Base-by-base conservation (phyloP, 2,113 vertebrate genomes). In the Hemibagrus wyckioides region DNA sequence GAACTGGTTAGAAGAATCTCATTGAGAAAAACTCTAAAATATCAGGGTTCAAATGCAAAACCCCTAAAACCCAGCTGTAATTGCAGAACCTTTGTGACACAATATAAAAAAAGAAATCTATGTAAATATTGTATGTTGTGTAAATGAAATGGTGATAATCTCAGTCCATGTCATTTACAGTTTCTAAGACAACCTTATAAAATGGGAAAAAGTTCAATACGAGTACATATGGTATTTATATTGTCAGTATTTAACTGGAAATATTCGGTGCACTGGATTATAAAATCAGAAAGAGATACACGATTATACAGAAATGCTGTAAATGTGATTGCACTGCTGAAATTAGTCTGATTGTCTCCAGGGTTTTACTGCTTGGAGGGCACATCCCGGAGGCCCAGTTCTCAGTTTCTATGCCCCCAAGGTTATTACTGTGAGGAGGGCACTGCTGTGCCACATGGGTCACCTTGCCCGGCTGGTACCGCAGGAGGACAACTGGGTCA, bases 291-390 rank as follows among this genome's bases (percentile, higher is more conserved):
- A n/a, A 50, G 73, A 50, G 14, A 50, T 76, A 44, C 11, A n/a
- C 2, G 10, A 11, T 57, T 57, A 59, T 15, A 59, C 59, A 59
- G 54, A 84, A 67, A 69, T 54, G 44, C 10, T 36, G 44, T 80
- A 61, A 76, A 63, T 30, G 10, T 71, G 52, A 44, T 61, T 33
- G 23, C 79, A 39, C n/a, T 76, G 15, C 71, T 84, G 41, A 82
- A 21, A 48, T 84, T 9, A 52, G 83, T 48, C 56, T 76, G 15
- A 79, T 65, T 67, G 19, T 36, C 79, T 77, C n/a, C 71, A 96
- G 96, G 96, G 83, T 96, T 95, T 93, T 96, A 95, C 90, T 96
- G 96, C 92, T 92, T 96, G 88, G 96, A 96, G 93, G 95, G 95
- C 90, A 95, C 92, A 80, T 89, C 94, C 36, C 89, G 87, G 83